Evolutionary conservation across 2,888 invertebrate genomes (phyloP), one percentile per base, ranked within the genome.

Genomic region (Pteria penguin): DNA sequence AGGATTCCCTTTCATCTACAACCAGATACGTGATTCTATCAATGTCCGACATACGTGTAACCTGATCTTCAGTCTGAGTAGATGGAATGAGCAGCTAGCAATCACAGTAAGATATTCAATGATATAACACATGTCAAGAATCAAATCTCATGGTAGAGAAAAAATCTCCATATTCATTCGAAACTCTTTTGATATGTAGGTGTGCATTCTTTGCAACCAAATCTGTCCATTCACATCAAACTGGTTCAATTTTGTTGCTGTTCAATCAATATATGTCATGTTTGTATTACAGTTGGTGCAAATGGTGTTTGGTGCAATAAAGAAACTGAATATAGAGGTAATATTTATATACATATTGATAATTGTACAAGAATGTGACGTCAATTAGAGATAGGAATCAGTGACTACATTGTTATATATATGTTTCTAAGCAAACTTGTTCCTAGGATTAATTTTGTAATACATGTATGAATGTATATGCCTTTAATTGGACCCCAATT

Each of bases 1-100:
- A 95, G 96, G 96, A 18, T 97, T 97, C 92, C 96, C 97, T 33
- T 98, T 98, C 93, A 93, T 98, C 80, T 97, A 97, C 92, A 97
- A 97, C 93, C 98, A 98, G 94, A 97, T 97, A 68, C 95, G 97
- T 84, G 98, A 98, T 93, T 96, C 96, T 87, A 96, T 98, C 80
- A 98, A 98, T 93, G 94, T 97, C 57, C 95, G 96, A 89, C 97
- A 97, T 93, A 97, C 97, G 2, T 95, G 97, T 82, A 96, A 97
- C 92, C 94, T 98, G 75, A 96, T 98, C 84, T 97, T 97, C 93
- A 97, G 97, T 22, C 93, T 98, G 55, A 97, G 97, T 88, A 95
- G 97, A 58, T 97, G 97, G 94, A 97, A 97, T 92, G 97, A 97
- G 88, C 94, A 96, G 82, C 93, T 98, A 62, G 97, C 97, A 26